These are phyloP conservation scores for Physella acuta DNA, from an alignment of 1,140 invertebrate genomes.

Conservation along the genomic window DNA sequence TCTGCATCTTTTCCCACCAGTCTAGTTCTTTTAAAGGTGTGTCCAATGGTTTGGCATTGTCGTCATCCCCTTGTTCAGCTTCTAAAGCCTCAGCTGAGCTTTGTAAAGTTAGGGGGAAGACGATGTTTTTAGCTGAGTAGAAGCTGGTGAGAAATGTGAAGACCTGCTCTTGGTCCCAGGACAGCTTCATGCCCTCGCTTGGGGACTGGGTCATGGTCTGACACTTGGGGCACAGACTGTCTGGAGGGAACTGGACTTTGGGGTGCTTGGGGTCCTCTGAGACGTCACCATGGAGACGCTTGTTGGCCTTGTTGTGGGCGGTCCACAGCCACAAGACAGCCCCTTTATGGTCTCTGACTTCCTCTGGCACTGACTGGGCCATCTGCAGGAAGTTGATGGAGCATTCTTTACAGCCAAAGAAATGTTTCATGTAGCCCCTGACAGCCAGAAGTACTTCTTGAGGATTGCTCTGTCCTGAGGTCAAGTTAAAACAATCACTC, in stretches of 20 bases:
- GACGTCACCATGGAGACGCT: constrained; percentile 77
- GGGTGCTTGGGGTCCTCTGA: constrained; percentile 89
- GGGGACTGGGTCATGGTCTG: constrained; percentile 45
- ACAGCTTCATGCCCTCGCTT: constrained; percentile 47
- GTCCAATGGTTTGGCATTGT: not conserved
- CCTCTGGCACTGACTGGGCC: constrained; percentile 69
- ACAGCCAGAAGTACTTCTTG: constrained; percentile 76
- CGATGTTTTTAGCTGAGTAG: constrained; percentile 63
- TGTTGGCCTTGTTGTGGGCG: constrained; percentile 86
- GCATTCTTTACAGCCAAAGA: constrained; percentile 93
- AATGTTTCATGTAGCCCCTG: constrained; percentile 85
- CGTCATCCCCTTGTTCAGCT: not conserved
- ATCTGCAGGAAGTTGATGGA: constrained; percentile 76
- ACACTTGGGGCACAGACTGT: constrained; percentile 72
- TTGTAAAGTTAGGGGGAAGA: not conserved
- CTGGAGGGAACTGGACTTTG: constrained; percentile 87
- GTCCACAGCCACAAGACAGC: constrained; percentile 91
- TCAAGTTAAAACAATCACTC: not conserved
- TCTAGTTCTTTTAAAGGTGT: constrained; percentile 33
- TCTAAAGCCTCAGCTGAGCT: not conserved
- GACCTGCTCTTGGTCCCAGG: constrained; percentile 74
- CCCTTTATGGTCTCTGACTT: constrained; percentile 72
- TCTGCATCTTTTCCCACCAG: constrained; percentile 50
- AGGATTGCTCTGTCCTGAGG: constrained; percentile 56
- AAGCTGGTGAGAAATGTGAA: constrained; percentile 75